Percentiles rank a stretch among this genome's conserved stretches.
Conservation (phyloP, 2,113 vertebrate genomes). For the Larimichthys polyactis region DNA sequence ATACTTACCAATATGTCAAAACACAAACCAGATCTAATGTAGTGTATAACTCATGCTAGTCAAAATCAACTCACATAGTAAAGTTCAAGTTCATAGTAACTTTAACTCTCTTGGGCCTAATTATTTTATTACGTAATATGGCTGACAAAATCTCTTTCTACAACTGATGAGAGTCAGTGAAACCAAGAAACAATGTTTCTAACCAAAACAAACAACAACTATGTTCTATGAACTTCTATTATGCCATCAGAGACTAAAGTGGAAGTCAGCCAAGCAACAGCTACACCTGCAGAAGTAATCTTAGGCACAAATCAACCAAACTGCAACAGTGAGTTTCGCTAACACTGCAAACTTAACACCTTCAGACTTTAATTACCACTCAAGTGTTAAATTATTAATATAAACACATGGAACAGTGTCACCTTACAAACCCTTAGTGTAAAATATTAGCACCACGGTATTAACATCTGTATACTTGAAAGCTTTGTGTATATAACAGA, state of each 20-base stretch:
- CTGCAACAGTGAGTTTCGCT: neutral
- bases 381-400: neutral
- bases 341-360: neutral
- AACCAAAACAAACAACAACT: neutral
- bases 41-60: neutral
- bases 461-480: too few species aligned
- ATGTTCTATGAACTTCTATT: neutral
- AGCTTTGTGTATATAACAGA: too few species aligned
- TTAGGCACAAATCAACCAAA: neutral
- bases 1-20: neutral
- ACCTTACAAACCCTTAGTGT: neutral
- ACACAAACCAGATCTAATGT: neutral
- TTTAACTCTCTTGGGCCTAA: neutral
- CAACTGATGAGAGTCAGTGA: neutral
- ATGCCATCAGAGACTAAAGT: neutral
- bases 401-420: neutral
- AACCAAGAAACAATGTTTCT: neutral
- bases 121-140: neutral
- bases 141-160: neutral
- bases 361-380: neutral
- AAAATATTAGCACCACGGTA: neutral
- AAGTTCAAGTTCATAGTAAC: too few species aligned
- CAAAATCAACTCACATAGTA: neutral
- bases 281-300: neutral
- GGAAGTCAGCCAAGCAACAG: neutral